These are phyloP conservation scores for Cerastis rubricosa DNA, from an alignment of 2,888 invertebrate genomes.

Conservation along the genomic window DNA sequence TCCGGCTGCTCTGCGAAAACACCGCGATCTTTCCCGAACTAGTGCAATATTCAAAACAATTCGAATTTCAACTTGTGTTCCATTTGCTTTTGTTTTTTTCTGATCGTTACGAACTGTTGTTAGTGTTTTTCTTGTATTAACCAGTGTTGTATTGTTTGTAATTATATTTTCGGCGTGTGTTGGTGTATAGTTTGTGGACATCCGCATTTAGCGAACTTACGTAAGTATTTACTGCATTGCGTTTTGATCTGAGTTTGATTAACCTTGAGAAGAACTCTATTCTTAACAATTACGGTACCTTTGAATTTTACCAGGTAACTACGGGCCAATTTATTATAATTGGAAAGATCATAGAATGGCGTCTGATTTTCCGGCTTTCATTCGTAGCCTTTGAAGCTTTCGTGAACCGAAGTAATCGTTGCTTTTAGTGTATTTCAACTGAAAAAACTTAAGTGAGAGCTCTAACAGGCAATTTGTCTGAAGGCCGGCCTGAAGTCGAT, in stretches of 20 bases:
- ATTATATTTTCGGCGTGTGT: conserved; percentile 73
- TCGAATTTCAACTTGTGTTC: conserved; percentile 76
- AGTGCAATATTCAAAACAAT: conserved; percentile 83
- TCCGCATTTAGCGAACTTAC: conserved; percentile 84
- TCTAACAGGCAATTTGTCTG: conserved; percentile 65
- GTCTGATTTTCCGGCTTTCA: conserved; percentile 35
- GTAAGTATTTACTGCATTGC: conserved; percentile 90
- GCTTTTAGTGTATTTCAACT: conserved; percentile 56
- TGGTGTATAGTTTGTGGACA: conserved; percentile 75
- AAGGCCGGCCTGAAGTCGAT: conserved; percentile 66
- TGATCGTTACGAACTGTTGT: conserved; percentile 57
- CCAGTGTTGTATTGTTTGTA: conserved; percentile 69
- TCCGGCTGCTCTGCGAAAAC: conserved; percentile 64
- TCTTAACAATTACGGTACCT: conserved; percentile 2
- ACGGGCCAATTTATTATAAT: conserved; percentile 43
- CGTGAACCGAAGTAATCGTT: conserved; percentile 52
- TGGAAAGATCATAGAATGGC: conserved; percentile 26
- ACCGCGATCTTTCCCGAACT: conserved; percentile 83
- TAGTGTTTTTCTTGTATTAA: conserved; percentile 69
- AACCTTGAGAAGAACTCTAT: conserved; percentile 27
- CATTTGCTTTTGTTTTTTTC: conserved; percentile 62
- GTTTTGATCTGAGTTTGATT: conserved; percentile 73
- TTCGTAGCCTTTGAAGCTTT: conserved; percentile 35
- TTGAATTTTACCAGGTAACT: conserved; percentile 20
- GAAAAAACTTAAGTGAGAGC: conserved; percentile 61